Conservation (phyloP, 2,113 vertebrate genomes). For the Oophaga pumilio region DNA sequence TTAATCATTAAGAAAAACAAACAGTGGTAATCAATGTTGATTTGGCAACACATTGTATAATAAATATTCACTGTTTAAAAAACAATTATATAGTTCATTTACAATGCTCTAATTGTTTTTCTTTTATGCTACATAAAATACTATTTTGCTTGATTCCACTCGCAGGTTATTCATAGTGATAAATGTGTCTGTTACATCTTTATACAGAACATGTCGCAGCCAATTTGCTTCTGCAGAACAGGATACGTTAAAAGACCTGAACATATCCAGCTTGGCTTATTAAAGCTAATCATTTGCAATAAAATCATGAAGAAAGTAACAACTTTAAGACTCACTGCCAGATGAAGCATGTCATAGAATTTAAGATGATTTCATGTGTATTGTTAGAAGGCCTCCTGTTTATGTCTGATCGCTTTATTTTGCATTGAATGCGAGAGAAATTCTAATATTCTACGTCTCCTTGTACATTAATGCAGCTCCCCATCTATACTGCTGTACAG, state of each 20-base stretch:
- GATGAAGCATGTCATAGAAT: conserved; percentile 56
- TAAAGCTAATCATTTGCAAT: conserved; percentile 61
- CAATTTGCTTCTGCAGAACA: conserved; percentile 53
- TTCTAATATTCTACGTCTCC: conserved; percentile 35
- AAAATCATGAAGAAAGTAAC: conserved; percentile 47
- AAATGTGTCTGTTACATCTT: conserved; percentile 60
- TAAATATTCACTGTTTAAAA: conserved; percentile 62
- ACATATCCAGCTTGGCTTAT: conserved; percentile 57
- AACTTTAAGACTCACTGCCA: conserved; percentile 48
- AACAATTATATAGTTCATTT: conserved; percentile 63
- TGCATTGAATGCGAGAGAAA: conserved; percentile 64
- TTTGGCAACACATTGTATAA: conserved; percentile 61
- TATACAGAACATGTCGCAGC: conserved; percentile 58
- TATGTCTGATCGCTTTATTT: conserved; percentile 62
- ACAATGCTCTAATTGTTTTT: conserved; percentile 62
- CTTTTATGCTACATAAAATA: conserved; percentile 51
- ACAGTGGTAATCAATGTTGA: conserved; percentile 59
- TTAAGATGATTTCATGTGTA: conserved; percentile 50
- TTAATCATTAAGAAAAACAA: conserved; percentile 51
- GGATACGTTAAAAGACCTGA: conserved; percentile 59
- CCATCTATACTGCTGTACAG: conserved; percentile 55
- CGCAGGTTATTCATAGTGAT: conserved; percentile 48
- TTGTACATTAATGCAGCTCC: background rate
- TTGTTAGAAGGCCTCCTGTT: conserved; percentile 56
- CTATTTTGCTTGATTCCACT: conserved; percentile 53